Percentiles rank a stretch among this genome's conserved stretches.
Evolutionary conservation across 1,140 invertebrate species (phyloP).

Genomic region (Drosophila kepulauana): DNA sequence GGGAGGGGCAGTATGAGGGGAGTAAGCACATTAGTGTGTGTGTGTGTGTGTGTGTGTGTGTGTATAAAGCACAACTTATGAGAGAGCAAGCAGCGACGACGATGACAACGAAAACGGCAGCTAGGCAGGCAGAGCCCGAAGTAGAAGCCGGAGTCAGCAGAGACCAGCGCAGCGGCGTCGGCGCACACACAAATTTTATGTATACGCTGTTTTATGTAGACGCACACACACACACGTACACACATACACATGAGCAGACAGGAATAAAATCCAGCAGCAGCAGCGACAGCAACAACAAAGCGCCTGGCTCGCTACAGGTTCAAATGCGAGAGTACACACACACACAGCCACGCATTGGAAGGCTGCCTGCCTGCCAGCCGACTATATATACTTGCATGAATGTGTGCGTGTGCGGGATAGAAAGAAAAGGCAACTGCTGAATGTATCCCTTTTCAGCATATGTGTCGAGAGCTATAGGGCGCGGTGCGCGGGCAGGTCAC

Average conservation of each 20-base stretch:
- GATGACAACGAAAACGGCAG: conserved; percentile 46
- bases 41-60: not conserved
- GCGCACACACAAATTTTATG: conserved; percentile 83
- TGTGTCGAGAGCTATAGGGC: conserved; percentile 40
- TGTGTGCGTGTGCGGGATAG: conserved; percentile 51
- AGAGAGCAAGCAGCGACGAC: conserved; percentile 39
- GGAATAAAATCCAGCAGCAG: conserved; percentile 64
- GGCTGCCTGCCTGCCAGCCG: conserved; percentile 9
- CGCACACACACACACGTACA: conserved; percentile 49
- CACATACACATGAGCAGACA: conserved; percentile 38
- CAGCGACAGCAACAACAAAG: conserved; percentile 40
- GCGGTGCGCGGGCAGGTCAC: conserved; percentile 73
- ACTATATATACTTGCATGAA: conserved; percentile 7
- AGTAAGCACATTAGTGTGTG: not conserved
- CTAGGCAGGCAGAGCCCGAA: conserved; percentile 33
- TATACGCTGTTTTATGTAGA: conserved; percentile 76
- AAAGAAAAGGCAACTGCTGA: conserved; percentile 65
- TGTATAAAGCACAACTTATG: conserved; percentile 62
- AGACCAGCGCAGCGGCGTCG: conserved; percentile 59
- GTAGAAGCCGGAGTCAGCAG: too few relatives aligned
- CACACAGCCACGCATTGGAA: conserved; percentile 54
- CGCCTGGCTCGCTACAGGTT: conserved; percentile 74
- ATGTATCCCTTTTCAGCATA: conserved; percentile 75
- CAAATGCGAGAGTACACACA: conserved; percentile 57
- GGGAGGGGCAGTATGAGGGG: conserved; percentile 21